Evolutionary conservation across 2,888 invertebrate species (phyloP).

Genomic region (Tetanocera ferruginea): DNA sequence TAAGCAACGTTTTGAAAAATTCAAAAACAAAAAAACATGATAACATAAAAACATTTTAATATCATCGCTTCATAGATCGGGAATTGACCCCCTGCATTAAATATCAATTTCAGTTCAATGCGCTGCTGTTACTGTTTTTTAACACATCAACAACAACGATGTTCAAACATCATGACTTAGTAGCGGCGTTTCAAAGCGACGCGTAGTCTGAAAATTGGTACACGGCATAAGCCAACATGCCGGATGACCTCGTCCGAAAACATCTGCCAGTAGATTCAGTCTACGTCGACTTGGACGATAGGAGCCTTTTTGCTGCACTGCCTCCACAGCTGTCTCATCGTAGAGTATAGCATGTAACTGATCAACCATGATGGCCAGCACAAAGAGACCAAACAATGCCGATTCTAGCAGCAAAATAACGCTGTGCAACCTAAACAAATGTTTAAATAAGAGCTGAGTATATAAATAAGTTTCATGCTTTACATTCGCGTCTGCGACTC

Average conservation of each 20-base stretch:
- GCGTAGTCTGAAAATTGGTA: slow-evolving; percentile 70
- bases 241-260: slow-evolving; percentile 83
- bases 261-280: slow-evolving; percentile 79
- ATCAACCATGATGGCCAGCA: slow-evolving; percentile 87
- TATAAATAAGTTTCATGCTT: slow-evolving; percentile 62
- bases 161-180: slow-evolving; percentile 68
- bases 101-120: slow-evolving; percentile 13
- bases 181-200: slow-evolving; percentile 67
- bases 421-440: slow-evolving; percentile 80
- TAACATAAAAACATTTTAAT: neutral
- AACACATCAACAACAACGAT: neutral
- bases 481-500: slow-evolving; percentile 83
- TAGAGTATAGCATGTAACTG: slow-evolving; percentile 86
- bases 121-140: neutral
- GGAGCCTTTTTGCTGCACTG: slow-evolving; percentile 78
- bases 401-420: slow-evolving; percentile 85
- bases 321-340: slow-evolving; percentile 88
- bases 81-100: neutral
- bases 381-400: slow-evolving; percentile 88
- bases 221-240: slow-evolving; percentile 82
- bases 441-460: neutral
- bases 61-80: neutral
- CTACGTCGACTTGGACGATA: slow-evolving; percentile 76
- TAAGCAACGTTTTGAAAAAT: neutral
- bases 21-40: neutral